These are phyloP conservation scores for Holocentrus rufus DNA, from an alignment of 2,797 vertebrate species.

Conservation along the genomic window DNA sequence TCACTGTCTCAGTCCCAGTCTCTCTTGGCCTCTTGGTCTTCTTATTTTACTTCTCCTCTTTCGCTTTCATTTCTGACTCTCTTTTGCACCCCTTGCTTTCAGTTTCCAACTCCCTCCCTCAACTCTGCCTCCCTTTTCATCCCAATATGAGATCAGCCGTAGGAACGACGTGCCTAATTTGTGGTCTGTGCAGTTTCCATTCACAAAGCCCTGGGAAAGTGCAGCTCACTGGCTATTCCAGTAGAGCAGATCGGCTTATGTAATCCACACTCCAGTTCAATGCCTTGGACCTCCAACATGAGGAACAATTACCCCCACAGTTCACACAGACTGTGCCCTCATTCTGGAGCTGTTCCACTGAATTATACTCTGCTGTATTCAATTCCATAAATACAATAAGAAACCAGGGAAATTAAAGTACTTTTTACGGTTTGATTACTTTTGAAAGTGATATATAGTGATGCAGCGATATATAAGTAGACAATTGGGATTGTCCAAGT, in stretches of 20 bases:
- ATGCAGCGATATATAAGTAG: too few species aligned
- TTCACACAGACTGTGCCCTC: conserved; percentile 18
- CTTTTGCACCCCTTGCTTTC: not conserved
- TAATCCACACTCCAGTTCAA: conserved; percentile 27
- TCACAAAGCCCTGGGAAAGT: conserved; percentile 22
- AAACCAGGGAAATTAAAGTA: too few species aligned
- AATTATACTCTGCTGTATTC: not conserved
- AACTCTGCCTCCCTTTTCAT: not conserved
- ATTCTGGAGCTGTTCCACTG: not conserved
- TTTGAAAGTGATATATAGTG: too few species aligned
- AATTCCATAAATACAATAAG: not conserved
- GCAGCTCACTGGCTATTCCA: conserved; percentile 1
- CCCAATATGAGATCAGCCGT: conserved; percentile 30
- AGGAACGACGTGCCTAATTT: conserved; percentile 24
- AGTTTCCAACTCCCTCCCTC: conserved; percentile 16
- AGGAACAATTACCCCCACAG: conserved; percentile 33
- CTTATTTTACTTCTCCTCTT: not conserved
- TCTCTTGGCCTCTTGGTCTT: not conserved
- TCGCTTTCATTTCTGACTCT: not conserved
- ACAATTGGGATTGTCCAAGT: too few species aligned
- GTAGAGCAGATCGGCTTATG: conserved; percentile 30
- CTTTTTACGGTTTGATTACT: too few species aligned
- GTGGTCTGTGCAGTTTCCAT: conserved; percentile 38
- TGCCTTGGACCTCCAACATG: conserved; percentile 29
- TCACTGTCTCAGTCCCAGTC: not conserved